Percentiles rank a stretch among this genome's conserved stretches.
Conservation (phyloP, 2,113 vertebrate species). For the Takifugu bimaculatus region DNA sequence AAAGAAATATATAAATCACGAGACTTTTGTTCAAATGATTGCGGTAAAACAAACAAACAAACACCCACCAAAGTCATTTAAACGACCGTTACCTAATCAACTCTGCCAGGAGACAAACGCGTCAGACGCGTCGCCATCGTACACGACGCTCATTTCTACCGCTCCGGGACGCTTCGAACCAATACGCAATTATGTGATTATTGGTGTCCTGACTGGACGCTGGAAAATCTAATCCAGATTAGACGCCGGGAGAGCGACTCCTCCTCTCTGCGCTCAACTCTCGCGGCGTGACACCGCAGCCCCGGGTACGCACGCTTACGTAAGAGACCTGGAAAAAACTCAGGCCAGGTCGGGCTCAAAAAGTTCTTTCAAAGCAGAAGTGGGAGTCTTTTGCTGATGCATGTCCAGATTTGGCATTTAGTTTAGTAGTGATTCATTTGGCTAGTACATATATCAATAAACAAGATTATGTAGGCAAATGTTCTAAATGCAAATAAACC, state of each 20-base stretch:
- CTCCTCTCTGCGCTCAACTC: constrained; percentile 33
- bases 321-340: constrained; percentile 27
- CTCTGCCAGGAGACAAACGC: not conserved
- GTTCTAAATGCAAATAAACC: no score
- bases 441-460: no score
- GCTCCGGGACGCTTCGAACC: constrained; percentile 17
- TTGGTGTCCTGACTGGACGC: constrained; percentile 32
- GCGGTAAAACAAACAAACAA: no score
- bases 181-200: constrained; percentile 56
- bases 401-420: no score
- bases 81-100: not conserved
- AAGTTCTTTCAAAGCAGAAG: no score
- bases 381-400: no score
- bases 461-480: not conserved
- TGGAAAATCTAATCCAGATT: constrained; percentile 67
- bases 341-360: not conserved
- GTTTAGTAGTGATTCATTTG: no score
- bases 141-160: not conserved
- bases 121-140: not conserved
- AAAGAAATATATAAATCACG: not conserved
- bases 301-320: constrained; percentile 42
- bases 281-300: constrained; percentile 31
- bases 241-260: constrained; percentile 23
- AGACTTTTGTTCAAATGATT: not conserved
- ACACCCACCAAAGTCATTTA: not conserved